Percentiles rank a stretch among this genome's conserved stretches.
Evolutionary conservation across 2,113 vertebrate genomes (phyloP).

Genomic region (Eudyptes chrysolophus): DNA sequence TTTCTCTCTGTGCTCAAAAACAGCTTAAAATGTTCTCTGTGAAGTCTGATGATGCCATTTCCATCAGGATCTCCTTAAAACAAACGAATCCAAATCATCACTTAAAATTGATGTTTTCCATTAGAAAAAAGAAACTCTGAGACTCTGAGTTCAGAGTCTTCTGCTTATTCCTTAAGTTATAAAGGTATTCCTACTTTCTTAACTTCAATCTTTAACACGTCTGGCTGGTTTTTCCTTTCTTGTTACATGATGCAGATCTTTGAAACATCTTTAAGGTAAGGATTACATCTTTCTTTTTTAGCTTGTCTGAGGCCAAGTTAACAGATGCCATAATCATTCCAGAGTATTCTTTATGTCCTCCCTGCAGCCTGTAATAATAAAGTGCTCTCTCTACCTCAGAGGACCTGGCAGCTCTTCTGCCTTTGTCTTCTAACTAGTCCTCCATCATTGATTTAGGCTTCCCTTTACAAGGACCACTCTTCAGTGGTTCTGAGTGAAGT

Average conservation of each 20-base stretch:
- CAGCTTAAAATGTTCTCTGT: neutral
- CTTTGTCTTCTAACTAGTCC: neutral
- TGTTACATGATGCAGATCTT: neutral
- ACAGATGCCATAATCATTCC: neutral
- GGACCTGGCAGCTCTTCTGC: neutral
- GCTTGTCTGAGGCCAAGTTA: neutral
- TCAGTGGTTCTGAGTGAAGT: neutral
- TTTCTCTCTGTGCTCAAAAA: neutral
- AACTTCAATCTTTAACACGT: accelerated
- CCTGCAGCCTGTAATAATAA: neutral
- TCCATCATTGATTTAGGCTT: neutral
- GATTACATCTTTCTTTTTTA: neutral
- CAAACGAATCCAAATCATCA: neutral
- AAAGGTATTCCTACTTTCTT: neutral
- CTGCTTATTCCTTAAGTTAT: neutral
- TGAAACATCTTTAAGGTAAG: neutral
- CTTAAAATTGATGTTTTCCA: neutral
- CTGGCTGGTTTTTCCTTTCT: neutral
- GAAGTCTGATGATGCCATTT: neutral
- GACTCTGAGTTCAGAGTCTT: neutral
- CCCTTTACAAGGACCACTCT: neutral
- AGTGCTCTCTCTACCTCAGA: neutral
- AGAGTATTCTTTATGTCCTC: neutral
- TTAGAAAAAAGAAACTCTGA: neutral
- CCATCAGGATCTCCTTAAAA: neutral